These are phyloP conservation scores for Abrostola tripartita DNA, from an alignment of 2,888 invertebrate species.

Conservation along the genomic window DNA sequence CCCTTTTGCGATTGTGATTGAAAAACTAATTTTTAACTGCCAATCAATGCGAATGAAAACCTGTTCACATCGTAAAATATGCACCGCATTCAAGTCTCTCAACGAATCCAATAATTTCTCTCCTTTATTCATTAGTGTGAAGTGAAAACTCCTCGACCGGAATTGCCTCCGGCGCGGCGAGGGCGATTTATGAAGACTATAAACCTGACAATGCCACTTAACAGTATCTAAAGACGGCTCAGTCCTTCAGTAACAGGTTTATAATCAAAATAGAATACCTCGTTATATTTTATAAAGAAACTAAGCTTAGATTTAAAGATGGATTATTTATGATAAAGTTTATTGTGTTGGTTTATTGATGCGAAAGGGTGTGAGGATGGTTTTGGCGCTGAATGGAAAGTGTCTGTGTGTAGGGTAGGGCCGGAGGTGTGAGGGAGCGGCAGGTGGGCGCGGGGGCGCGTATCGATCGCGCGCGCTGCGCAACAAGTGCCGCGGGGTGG, in stretches of 20 bases:
- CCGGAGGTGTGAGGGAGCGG: constrained; percentile 31
- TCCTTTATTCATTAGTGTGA: constrained; percentile 43
- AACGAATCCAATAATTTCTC: constrained; percentile 23
- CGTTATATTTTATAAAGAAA: constrained; percentile 5
- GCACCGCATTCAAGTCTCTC: constrained; percentile 10
- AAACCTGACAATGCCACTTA: constrained; percentile 67
- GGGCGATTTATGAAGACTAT: constrained; percentile 63
- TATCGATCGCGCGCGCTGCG: constrained; percentile 82
- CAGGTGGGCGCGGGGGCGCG: constrained; percentile 54
- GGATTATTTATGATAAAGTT: constrained; percentile 26
- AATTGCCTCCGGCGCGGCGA: constrained; percentile 29
- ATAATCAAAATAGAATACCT: constrained; percentile 9
- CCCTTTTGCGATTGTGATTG: too few species aligned
- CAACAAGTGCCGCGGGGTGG: constrained; percentile 78
- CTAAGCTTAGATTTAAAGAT: constrained; percentile 11
- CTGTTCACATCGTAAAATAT: constrained; percentile 24
- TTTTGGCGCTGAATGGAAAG: constrained; percentile 61
- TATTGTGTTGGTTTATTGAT: constrained; percentile 45
- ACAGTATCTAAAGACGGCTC: constrained; percentile 41
- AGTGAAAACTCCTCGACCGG: constrained; percentile 39
- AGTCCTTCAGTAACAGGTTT: constrained; percentile 10
- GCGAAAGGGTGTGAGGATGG: constrained; percentile 52
- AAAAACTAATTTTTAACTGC: background rate
- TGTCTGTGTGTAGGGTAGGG: constrained; percentile 50
- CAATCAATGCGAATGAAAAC: background rate